These are phyloP conservation scores for Drosophila barbarae DNA, from an alignment of 2,888 invertebrate species.

Conservation along the genomic window DNA sequence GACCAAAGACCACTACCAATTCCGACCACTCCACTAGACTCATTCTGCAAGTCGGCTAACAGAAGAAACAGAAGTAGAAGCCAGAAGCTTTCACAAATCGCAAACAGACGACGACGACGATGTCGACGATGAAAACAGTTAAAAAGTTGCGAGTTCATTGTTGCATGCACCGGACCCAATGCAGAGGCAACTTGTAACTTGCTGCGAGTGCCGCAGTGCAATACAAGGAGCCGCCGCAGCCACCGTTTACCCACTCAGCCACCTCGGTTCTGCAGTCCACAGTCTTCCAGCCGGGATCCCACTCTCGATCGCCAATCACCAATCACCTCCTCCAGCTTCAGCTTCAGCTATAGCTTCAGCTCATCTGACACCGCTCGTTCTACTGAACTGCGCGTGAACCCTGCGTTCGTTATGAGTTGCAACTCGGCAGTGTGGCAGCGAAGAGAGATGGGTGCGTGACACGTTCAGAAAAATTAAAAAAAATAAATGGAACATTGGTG, in stretches of 20 bases:
- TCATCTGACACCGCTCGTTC: slow-evolving; percentile 33
- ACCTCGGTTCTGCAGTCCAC: slow-evolving; percentile 1
- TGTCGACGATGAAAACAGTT: slow-evolving; percentile 56
- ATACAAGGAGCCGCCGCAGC: slow-evolving; percentile 35
- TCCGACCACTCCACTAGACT: slow-evolving; percentile 36
- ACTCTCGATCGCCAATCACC: slow-evolving; percentile 9
- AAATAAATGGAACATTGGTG: background rate
- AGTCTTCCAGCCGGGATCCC: slow-evolving; percentile 7
- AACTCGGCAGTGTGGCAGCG: slow-evolving; percentile 11
- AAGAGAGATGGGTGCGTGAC: slow-evolving; percentile 28
- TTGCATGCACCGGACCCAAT: slow-evolving; percentile 59
- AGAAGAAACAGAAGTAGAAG: slow-evolving; percentile 32
- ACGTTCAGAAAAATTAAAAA: background rate
- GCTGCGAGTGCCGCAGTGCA: slow-evolving; percentile 8
- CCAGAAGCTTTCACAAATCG: slow-evolving; percentile 73
- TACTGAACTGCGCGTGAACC: slow-evolving; percentile 50
- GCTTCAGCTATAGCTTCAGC: background rate
- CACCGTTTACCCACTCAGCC: slow-evolving; percentile 43
- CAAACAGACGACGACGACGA: slow-evolving; percentile 52
- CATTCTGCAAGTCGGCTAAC: slow-evolving; percentile 49
- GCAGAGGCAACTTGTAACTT: slow-evolving; percentile 19
- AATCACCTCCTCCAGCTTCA: background rate
- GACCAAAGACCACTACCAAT: slow-evolving; percentile 12
- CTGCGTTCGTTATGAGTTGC: slow-evolving; percentile 68
- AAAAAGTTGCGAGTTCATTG: slow-evolving; percentile 74